Conservation (phyloP, 2,888 invertebrate genomes). For the Leptinotarsa tumamoca region DNA sequence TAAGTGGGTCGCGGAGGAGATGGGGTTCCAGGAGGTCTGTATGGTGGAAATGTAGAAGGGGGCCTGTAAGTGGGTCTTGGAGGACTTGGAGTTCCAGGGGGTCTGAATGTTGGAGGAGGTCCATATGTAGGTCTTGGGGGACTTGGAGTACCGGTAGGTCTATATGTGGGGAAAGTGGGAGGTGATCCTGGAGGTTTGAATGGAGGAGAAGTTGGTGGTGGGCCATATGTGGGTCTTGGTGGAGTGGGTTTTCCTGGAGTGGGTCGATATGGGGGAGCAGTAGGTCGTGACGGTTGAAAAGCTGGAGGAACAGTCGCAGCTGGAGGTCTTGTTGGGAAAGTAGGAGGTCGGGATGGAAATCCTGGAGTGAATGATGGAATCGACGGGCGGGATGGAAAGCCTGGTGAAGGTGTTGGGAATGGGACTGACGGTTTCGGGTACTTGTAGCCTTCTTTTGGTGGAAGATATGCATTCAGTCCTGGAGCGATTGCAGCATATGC, state of each 20-base stretch:
- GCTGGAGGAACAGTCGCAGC: conserved; percentile 34
- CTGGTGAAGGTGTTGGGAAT: conserved; percentile 65
- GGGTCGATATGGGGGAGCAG: conserved; percentile 39
- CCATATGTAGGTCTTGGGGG: conserved; percentile 50
- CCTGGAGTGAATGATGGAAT: conserved; percentile 17
- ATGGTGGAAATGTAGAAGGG: conserved; percentile 42
- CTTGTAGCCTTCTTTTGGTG: conserved; percentile 79
- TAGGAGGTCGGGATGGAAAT: conserved; percentile 10
- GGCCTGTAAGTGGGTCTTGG: conserved; percentile 34
- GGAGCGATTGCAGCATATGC: conserved; percentile 70
- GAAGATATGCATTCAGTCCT: conserved; percentile 81
- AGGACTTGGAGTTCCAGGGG: conserved; percentile 39
- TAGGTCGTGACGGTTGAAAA: conserved; percentile 39
- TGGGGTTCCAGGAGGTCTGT: conserved; percentile 34
- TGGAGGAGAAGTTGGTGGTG: conserved; percentile 36
- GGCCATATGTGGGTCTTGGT: conserved; percentile 19
- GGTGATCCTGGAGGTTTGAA: conserved; percentile 49
- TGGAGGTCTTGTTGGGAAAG: conserved; percentile 38
- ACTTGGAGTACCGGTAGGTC: conserved; percentile 50
- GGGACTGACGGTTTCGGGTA: conserved; percentile 77
- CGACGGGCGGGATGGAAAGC: conserved; percentile 45
- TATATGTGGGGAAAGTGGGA: conserved; percentile 33
- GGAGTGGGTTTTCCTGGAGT: conserved; percentile 23
- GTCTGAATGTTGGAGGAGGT: conserved; percentile 45
- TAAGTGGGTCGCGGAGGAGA: conserved; percentile 37